phyloP scores from a whole-genome alignment of 2,888 invertebrate genomes.

The Chromoteleia sp. region DNA sequence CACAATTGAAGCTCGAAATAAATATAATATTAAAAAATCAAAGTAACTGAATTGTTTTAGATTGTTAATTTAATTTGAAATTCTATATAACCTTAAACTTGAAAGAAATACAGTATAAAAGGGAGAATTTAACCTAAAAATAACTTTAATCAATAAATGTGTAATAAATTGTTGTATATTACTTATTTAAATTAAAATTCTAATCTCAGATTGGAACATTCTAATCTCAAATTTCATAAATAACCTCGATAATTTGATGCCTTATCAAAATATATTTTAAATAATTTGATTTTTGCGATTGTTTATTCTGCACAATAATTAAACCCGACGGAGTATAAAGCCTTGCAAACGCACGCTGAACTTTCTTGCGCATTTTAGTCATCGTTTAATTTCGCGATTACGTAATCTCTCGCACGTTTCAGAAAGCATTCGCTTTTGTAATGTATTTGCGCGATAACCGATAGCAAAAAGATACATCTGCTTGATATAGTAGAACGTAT shows the following conservation, averaged over 20 bases:
- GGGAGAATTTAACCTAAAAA: no score
- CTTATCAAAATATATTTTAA: neutral
- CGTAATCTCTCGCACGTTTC: slow-evolving; percentile 67
- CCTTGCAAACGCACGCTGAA: slow-evolving; percentile 31
- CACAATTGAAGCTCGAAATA: no score
- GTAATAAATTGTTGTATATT: no score
- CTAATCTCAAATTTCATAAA: no score
- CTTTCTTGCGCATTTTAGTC: slow-evolving; percentile 59
- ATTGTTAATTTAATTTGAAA: no score
- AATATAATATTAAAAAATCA: no score
- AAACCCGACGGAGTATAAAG: slow-evolving; percentile 24
- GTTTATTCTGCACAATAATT: slow-evolving; percentile 30
- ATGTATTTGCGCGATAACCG: slow-evolving; percentile 63
- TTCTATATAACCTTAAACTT: no score
- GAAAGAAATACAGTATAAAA: no score
- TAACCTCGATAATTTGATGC: neutral
- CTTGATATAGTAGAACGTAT: slow-evolving; percentile 66
- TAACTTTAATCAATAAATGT: no score
- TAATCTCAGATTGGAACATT: no score
- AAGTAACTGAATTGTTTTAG: no score
- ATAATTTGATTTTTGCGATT: slow-evolving; percentile 17
- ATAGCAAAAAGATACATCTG: slow-evolving; percentile 67
- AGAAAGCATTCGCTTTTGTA: slow-evolving; percentile 66
- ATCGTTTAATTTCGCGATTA: slow-evolving; percentile 65
- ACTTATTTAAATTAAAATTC: no score